phyloP scores from a whole-genome alignment of 2,888 invertebrate species.

The Bugulina stolonifera region DNA sequence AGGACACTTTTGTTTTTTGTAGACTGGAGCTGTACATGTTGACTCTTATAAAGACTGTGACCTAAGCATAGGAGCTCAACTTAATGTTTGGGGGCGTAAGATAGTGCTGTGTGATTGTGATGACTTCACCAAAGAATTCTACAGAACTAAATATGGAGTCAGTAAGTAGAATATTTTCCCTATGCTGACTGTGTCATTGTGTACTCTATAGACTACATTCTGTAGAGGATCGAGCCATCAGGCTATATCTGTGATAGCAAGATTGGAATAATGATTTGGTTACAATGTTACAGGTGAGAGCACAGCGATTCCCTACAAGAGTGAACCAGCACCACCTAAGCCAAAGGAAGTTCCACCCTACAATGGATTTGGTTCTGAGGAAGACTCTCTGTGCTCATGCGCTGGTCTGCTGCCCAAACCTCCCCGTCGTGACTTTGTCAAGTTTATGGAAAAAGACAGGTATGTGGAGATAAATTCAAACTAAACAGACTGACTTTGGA shows the following conservation, averaged over 20 bases:
- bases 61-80: constrained; percentile 70
- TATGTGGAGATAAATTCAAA: constrained; percentile 47
- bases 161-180: constrained; percentile 42
- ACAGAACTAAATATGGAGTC: constrained; percentile 65
- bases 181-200: no score
- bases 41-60: constrained; percentile 63
- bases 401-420: constrained; percentile 72
- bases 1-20: no score
- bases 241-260: no score
- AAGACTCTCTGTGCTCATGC: constrained; percentile 83
- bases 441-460: constrained; percentile 70
- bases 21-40: constrained; percentile 49
- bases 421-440: constrained; percentile 70
- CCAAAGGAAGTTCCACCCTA: constrained; percentile 66
- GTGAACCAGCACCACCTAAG: constrained; percentile 27
- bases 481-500: no score
- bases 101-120: constrained; percentile 78
- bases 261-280: no score
- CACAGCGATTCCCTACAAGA: constrained; percentile 57
- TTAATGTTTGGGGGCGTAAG: constrained; percentile 76
- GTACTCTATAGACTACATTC: no score
- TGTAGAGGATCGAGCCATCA: no score
- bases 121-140: constrained; percentile 77
- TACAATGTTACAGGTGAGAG: constrained; percentile 58
- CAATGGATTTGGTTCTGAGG: constrained; percentile 83